Evolutionary conservation across 2,113 vertebrate species (phyloP), one percentile per base, ranked within the genome.

Genomic region (Ameiurus melas): DNA sequence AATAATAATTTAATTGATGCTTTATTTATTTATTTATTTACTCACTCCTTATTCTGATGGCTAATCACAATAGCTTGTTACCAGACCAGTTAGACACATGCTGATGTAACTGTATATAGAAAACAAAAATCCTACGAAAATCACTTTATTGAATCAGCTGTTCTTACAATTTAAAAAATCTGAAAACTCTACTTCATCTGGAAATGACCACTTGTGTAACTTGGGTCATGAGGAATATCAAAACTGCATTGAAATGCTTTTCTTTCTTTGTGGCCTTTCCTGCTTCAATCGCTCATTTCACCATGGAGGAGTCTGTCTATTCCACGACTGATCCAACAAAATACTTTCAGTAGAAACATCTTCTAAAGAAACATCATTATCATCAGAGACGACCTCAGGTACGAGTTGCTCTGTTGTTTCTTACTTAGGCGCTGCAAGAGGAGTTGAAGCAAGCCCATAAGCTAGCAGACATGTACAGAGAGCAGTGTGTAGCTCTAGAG

Each of bases 401-500:
- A 47, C 20, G 27, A 53, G 19, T 25, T 25, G 6, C 17, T 66
- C 12, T 53, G 2, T 36, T 70, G n/a, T 25, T 1, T 70, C 71
- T 87, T 92, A 57, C 62, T 3, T 78, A 99, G 98, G 93, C 92
- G 1, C 86, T 98, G 79, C 96, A 96, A 79, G 97, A 97, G 57
- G 95, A 97, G 20, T 91, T 99, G 19, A 91, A 91, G 62, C 97
- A 99, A 93, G 96, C 97, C 12, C 96, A 97, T 53, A 94, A 51
- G 27, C 90, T 99, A 57, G 96, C 98, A 1, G 94, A 93, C 92
- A 99, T 99, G 98, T 99, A 97, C 92, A 95, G 97, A 86, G 96
- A 97, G 85, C 98, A 99, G 94, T 99, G 98, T 79, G 92, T 99
- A 66, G 91, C 94, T 57, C 85, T 99, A 88, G 98, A 99, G 93